Conservation (phyloP, 2,113 vertebrate species). For the Pandion haliaetus region DNA sequence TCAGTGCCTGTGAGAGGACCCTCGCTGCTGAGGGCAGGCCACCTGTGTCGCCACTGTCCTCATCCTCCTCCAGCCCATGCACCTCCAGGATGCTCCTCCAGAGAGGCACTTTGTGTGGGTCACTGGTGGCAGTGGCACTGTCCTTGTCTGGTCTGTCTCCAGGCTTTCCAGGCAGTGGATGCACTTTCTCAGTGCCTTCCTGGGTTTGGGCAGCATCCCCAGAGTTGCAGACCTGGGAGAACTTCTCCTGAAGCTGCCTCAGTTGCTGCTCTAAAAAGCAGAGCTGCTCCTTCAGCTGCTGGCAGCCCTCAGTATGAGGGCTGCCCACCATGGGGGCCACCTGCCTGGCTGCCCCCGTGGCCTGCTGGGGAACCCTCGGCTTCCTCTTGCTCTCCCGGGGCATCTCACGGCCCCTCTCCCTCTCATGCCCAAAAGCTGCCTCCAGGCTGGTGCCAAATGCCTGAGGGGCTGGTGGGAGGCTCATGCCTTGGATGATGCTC, state of each 20-base stretch:
- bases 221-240: constrained; percentile 78
- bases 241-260: constrained; percentile 83
- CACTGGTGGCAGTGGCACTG: neutral
- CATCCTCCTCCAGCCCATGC: neutral
- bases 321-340: neutral
- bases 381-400: constrained; percentile 85
- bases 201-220: constrained; percentile 35
- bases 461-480: constrained; percentile 70
- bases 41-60: neutral
- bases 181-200: neutral
- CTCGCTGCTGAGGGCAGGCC: constrained; percentile 51
- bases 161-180: neutral
- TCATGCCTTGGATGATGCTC: constrained; percentile 90
- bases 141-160: neutral
- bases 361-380: constrained; percentile 78
- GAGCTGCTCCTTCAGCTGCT: constrained; percentile 86
- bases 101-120: neutral
- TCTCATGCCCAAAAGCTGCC: constrained; percentile 28
- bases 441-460: constrained; percentile 13
- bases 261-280: constrained; percentile 85
- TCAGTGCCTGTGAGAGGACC: constrained; percentile 81
- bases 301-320: constrained; percentile 75
- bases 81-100: neutral
- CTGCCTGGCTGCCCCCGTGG: fast-evolving
- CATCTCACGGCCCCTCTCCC: constrained; percentile 55